A percentile compares a stretch with the other conserved stretches of the same genome.
Evolutionary conservation across 1,140 invertebrate species (phyloP).

Genomic region (Eriosoma lanigerum): DNA sequence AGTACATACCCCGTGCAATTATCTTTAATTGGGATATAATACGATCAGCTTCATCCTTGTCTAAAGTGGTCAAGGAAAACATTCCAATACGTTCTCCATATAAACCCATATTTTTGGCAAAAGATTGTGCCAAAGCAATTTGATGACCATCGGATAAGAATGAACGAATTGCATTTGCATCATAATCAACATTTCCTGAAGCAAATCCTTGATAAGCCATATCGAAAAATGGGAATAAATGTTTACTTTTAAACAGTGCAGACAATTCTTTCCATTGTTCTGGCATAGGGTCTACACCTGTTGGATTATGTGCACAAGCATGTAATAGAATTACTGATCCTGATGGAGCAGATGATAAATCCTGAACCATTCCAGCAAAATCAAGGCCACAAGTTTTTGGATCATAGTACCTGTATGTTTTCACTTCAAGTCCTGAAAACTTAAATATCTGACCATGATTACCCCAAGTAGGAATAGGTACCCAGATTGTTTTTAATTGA

Average conservation of each 20-base stretch:
- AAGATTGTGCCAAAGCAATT: conserved; percentile 90
- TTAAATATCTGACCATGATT: conserved; percentile 96
- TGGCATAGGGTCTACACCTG: conserved; percentile 90
- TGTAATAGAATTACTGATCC: conserved; percentile 91
- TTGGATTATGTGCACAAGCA: conserved; percentile 99
- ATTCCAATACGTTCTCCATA: conserved; percentile 93
- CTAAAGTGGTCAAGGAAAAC: conserved; percentile 77
- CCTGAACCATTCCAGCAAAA: conserved; percentile 85
- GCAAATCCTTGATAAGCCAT: conserved; percentile 99
- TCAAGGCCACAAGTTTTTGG: conserved; percentile 94
- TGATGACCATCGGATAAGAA: conserved; percentile 93
- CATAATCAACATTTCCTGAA: conserved; percentile 81
- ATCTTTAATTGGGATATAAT: conserved; percentile 96
- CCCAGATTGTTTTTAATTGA: conserved; percentile 82
- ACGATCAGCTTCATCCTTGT: conserved; percentile 79
- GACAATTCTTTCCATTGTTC: conserved; percentile 89
- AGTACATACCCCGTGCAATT: conserved; percentile 93
- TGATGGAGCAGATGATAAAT: conserved; percentile 90
- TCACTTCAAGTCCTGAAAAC: conserved; percentile 81
- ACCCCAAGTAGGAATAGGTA: conserved; percentile 97
- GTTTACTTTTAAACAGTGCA: conserved; percentile 77
- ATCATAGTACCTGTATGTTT: conserved; percentile 95
- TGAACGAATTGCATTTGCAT: conserved; percentile 85
- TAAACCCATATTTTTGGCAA: conserved; percentile 98
- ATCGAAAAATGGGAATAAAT: conserved; percentile 97